phyloP scores from a whole-genome alignment of 1,140 invertebrate species.

The Mactra quadrangularis region DNA sequence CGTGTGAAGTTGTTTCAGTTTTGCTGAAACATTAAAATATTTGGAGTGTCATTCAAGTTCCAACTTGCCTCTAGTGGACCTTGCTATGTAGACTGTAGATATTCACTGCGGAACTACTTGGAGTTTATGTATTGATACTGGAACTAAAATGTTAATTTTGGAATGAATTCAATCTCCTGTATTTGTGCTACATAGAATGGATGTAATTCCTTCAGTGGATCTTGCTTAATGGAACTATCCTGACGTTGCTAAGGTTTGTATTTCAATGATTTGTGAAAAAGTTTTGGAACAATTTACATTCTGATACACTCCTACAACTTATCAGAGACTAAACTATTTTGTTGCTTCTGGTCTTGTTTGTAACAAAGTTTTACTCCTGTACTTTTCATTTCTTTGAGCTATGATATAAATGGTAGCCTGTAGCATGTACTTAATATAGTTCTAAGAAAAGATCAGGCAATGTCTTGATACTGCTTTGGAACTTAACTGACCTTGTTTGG shows the following conservation, averaged over 20 bases:
- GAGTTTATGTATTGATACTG: constrained; percentile 51
- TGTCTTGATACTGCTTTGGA: no score
- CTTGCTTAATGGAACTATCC: background rate
- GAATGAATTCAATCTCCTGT: constrained; percentile 3
- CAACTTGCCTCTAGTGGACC: background rate
- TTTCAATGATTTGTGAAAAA: background rate
- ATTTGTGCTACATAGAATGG: constrained; percentile 1
- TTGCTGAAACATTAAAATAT: no score
- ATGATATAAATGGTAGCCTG: no score
- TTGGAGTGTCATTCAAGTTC: constrained; percentile 8
- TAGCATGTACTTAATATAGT: no score
- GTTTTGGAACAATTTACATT: constrained; percentile 11
- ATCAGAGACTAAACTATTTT: no score
- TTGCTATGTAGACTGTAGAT: background rate
- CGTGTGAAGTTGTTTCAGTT: no score
- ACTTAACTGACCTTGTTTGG: no score
- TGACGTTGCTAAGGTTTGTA: background rate
- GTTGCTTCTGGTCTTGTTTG: no score
- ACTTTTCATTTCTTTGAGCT: no score
- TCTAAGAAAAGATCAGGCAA: no score
- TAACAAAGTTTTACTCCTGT: no score
- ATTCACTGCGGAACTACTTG: constrained; percentile 59
- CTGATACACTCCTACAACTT: no score
- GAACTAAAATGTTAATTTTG: constrained; percentile 21
- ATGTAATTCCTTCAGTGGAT: background rate